Conservation (phyloP, 1,140 invertebrate genomes). For the Akabosia matsudoensis region DNA sequence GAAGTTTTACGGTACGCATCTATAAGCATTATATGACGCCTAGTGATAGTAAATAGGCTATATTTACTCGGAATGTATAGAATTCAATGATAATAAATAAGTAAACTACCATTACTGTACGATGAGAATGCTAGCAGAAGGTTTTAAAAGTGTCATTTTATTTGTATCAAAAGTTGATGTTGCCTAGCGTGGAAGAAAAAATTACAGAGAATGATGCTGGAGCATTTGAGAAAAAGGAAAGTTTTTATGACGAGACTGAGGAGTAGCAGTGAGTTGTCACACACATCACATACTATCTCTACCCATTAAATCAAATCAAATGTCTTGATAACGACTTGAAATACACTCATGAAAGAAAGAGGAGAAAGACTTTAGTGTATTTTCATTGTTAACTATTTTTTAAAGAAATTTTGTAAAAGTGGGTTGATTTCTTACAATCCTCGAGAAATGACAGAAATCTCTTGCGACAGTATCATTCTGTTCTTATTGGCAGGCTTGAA, state of each 20-base stretch:
- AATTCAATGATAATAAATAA: neutral
- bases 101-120: neutral
- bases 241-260: constrained; percentile 9
- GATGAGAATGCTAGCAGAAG: neutral
- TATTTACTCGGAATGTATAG: neutral
- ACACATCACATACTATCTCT: constrained; percentile 20
- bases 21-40: too few relatives aligned
- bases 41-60: too few relatives aligned
- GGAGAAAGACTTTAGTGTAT: neutral
- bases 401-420: neutral
- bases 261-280: constrained; percentile 16
- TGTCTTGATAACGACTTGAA: constrained; percentile 21
- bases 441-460: too few relatives aligned
- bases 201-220: neutral
- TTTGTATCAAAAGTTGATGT: neutral
- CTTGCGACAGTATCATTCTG: too few relatives aligned
- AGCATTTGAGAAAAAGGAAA: neutral
- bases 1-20: too few relatives aligned
- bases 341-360: constrained; percentile 10
- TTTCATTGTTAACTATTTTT: neutral
- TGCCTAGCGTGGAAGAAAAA: neutral
- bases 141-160: neutral
- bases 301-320: constrained; percentile 21
- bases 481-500: too few relatives aligned
- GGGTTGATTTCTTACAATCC: too few relatives aligned